Conservation (phyloP, 2,113 vertebrate genomes). For the Smithornis capensis region DNA sequence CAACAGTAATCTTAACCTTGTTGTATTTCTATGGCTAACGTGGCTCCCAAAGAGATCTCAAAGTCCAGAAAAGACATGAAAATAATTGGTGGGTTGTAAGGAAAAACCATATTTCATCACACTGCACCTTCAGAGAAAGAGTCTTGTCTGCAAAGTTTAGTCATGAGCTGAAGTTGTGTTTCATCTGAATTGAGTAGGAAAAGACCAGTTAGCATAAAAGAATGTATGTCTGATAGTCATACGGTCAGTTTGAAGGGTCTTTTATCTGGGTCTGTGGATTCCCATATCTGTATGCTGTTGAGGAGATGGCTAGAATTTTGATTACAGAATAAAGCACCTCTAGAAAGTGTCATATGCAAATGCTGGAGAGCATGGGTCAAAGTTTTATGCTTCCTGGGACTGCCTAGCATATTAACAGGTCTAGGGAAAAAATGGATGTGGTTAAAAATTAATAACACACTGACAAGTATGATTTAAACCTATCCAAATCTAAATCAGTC, state of each 20-base stretch:
- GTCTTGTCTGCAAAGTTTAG: neutral
- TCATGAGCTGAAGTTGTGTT: neutral
- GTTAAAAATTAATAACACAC: conserved; percentile 69
- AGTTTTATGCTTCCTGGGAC: conserved; percentile 56
- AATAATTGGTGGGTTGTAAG: neutral
- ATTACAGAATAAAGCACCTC: conserved; percentile 24
- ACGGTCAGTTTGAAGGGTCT: neutral
- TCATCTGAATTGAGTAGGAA: conserved; percentile 4
- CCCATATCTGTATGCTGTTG: neutral
- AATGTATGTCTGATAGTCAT: neutral
- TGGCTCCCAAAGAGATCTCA: neutral
- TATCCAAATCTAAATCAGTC: conserved; percentile 64
- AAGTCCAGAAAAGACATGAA: neutral
- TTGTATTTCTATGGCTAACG: neutral
- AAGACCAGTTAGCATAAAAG: conserved; percentile 1
- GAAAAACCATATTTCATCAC: neutral
- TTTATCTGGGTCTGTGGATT: neutral
- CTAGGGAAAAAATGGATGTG: conserved; percentile 44
- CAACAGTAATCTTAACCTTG: neutral
- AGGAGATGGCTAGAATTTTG: conserved; percentile 35
- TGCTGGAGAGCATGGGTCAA: conserved; percentile 45
- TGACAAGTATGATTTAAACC: conserved; percentile 67
- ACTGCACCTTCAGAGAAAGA: neutral
- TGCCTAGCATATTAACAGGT: conserved; percentile 64
- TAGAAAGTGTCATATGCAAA: conserved; percentile 58